Percentiles rank a stretch among this genome's conserved stretches.
Conservation (phyloP, 1,140 invertebrate species). For the Drosophila funebris region DNA sequence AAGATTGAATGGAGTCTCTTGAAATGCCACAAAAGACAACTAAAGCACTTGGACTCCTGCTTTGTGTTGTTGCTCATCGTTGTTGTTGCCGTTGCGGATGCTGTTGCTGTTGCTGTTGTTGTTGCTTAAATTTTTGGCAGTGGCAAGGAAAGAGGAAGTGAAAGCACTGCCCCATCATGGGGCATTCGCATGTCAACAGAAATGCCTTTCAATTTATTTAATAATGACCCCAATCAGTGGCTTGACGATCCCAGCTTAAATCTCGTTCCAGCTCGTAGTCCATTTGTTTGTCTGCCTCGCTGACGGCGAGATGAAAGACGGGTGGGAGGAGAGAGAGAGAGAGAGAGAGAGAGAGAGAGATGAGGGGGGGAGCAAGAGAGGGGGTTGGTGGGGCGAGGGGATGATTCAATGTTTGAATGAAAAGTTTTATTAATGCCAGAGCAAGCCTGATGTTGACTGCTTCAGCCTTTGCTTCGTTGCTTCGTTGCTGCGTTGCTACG, state of each 20-base stretch:
- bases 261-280: not conserved
- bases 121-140: no score
- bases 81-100: no score
- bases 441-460: slow-evolving; percentile 17
- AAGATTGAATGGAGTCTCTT: slow-evolving; percentile 63
- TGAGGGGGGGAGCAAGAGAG: not conserved
- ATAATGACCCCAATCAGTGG: slow-evolving; percentile 57
- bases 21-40: slow-evolving; percentile 58
- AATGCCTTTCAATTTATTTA: slow-evolving; percentile 56
- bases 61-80: slow-evolving; percentile 25
- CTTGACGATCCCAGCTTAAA: slow-evolving; percentile 37
- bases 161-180: slow-evolving; percentile 16
- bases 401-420: slow-evolving; percentile 29
- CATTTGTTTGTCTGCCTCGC: not conserved
- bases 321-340: not conserved
- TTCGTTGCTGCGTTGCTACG: no score
- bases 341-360: not conserved
- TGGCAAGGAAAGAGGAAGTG: not conserved
- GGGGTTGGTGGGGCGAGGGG: no score
- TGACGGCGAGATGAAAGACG: no score
- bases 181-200: slow-evolving; percentile 44
- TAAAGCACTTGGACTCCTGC: slow-evolving; percentile 25
- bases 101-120: no score
- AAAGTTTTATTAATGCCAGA: slow-evolving; percentile 45
- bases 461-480: not conserved